Percentiles rank a stretch among this genome's conserved stretches.
Conservation (phyloP, 2,797 vertebrate species). For the Carapus acus region DNA sequence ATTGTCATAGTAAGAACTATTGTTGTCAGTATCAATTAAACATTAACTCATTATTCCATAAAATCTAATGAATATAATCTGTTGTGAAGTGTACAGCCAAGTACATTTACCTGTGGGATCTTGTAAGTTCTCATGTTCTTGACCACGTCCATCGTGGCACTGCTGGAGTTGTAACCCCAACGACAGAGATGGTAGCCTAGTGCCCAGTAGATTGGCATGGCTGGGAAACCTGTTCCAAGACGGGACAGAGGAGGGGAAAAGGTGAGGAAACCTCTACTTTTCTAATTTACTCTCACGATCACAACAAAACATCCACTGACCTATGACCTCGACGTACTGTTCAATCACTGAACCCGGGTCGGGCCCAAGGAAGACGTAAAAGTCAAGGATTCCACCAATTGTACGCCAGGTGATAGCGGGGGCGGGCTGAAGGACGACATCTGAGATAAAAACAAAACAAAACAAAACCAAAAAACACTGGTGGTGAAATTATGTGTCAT, state of each 20-base stretch:
- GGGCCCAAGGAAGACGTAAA: conserved; percentile 84
- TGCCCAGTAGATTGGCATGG: conserved; percentile 85
- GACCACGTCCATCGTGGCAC: conserved; percentile 76
- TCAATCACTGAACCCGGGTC: conserved; percentile 76
- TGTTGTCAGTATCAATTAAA: too few relatives aligned
- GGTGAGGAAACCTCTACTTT: not conserved
- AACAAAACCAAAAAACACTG: not conserved
- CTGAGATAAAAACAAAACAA: conserved; percentile 40
- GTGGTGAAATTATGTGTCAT: too few relatives aligned
- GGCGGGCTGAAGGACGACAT: conserved; percentile 78
- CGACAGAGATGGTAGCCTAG: conserved; percentile 88
- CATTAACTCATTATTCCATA: not conserved
- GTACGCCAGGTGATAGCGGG: conserved; percentile 87
- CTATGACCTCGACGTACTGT: conserved; percentile 85
- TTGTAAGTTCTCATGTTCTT: conserved; percentile 78
- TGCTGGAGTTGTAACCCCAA: conserved; percentile 82
- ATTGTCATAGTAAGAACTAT: too few relatives aligned
- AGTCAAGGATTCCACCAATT: conserved; percentile 84
- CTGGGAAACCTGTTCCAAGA: conserved; percentile 66
- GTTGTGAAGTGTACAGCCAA: not conserved
- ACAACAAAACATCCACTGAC: conserved; percentile 61
- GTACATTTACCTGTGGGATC: conserved; percentile 81
- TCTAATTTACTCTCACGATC: too few relatives aligned
- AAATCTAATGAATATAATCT: not conserved
- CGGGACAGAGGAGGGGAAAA: not conserved